These are phyloP conservation scores for Drosophila parvula DNA, from an alignment of 1,140 invertebrate genomes.

Conservation along the genomic window DNA sequence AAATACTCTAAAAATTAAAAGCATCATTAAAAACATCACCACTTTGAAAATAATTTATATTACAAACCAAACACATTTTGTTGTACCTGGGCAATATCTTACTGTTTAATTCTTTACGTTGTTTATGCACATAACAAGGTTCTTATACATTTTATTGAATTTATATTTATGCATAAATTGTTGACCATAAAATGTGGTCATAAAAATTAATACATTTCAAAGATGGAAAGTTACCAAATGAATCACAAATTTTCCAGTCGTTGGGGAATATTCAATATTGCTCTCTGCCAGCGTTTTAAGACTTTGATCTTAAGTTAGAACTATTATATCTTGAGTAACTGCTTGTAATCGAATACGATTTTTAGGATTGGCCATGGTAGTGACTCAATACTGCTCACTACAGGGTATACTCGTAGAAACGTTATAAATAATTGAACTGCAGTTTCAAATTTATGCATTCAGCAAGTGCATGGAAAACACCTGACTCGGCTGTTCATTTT, in stretches of 20 bases:
- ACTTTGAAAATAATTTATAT: background rate
- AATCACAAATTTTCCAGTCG: slow-evolving; percentile 1
- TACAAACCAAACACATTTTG: too few relatives aligned
- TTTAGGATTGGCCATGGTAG: background rate
- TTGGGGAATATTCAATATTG: background rate
- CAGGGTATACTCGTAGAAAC: slow-evolving; percentile 1
- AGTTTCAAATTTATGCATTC: slow-evolving; percentile 25
- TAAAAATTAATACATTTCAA: background rate
- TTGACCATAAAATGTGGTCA: background rate
- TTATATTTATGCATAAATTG: background rate
- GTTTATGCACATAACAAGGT: background rate
- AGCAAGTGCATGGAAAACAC: slow-evolving; percentile 50
- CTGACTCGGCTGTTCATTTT: slow-evolving; percentile 53
- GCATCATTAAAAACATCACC: background rate
- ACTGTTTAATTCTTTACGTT: background rate
- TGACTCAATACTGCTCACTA: slow-evolving; percentile 8
- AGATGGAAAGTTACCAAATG: slow-evolving; percentile 8
- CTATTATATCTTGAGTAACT: slow-evolving; percentile 3
- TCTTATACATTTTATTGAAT: background rate
- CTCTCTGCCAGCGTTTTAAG: slow-evolving; percentile 3
- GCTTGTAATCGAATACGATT: background rate
- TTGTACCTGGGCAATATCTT: background rate
- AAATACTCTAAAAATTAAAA: background rate
- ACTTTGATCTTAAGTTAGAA: slow-evolving; percentile 21
- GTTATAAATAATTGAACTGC: slow-evolving; percentile 3